Percentiles rank a stretch among this genome's conserved stretches.
These are phyloP conservation scores for Epinephelus cyanopodus DNA, from an alignment of 2,113 vertebrate genomes.

Conservation along the genomic window DNA sequence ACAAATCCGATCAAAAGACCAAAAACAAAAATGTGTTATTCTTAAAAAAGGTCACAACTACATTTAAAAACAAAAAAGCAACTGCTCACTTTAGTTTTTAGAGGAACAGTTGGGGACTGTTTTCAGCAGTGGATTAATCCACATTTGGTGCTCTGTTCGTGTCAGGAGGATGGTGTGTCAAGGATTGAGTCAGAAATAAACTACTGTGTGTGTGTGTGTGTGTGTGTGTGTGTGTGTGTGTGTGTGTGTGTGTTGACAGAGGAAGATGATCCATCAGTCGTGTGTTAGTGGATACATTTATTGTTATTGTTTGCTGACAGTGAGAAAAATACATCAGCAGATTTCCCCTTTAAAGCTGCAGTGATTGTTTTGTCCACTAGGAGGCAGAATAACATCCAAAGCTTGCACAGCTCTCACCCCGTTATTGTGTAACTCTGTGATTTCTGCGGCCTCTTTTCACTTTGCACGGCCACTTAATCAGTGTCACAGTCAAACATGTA, in stretches of 20 bases:
- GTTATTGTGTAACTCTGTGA: background rate
- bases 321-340: background rate
- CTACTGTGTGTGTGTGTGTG: too few relatives aligned
- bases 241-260: too few relatives aligned
- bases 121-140: too few relatives aligned
- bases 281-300: background rate
- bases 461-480: background rate
- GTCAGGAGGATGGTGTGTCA: too few relatives aligned
- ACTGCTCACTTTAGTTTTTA: too few relatives aligned
- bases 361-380: background rate
- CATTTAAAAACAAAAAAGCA: too few relatives aligned
- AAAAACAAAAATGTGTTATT: background rate
- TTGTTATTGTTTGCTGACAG: background rate
- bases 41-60: background rate
- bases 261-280: too few relatives aligned
- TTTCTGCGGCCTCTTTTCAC: background rate
- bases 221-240: too few relatives aligned
- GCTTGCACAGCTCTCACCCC: background rate
- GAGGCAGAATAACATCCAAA: background rate
- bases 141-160: too few relatives aligned
- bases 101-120: too few relatives aligned
- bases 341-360: background rate
- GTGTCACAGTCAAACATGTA: background rate
- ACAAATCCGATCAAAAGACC: background rate
- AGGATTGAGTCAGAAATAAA: too few relatives aligned